A percentile compares a stretch with the other conserved stretches of the same genome.
Conservation (phyloP, 2,888 invertebrate genomes). For the Cataglyphis livida region DNA sequence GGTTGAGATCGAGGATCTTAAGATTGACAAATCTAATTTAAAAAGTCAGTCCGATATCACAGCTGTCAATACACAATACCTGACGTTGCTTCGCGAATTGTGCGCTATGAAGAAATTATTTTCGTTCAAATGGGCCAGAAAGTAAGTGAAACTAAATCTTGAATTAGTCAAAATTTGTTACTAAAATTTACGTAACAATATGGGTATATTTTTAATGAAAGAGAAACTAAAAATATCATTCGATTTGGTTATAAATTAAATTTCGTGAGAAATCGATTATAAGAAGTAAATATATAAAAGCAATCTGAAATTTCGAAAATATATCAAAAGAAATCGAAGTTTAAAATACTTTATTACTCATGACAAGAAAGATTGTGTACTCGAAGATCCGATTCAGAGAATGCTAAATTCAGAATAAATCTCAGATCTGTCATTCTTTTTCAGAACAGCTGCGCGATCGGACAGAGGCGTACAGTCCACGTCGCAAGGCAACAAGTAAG, state of each 20-base stretch:
- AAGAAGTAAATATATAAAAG: background rate
- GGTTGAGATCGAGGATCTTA: background rate
- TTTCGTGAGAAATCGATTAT: background rate
- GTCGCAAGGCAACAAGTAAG: conserved; percentile 19
- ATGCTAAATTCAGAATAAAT: background rate
- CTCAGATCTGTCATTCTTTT: background rate
- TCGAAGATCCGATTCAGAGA: background rate
- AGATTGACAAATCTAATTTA: conserved; percentile 12
- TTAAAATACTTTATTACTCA: background rate
- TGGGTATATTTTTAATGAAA: background rate
- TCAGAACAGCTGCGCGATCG: conserved; percentile 22
- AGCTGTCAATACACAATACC: conserved; percentile 1
- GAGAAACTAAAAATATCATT: background rate
- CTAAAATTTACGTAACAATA: background rate
- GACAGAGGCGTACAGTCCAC: background rate
- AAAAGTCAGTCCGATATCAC: conserved; percentile 7
- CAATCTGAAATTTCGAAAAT: background rate
- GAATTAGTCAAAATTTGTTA: background rate
- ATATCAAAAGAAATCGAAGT: background rate
- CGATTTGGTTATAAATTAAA: background rate
- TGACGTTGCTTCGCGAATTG: background rate
- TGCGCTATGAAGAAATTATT: conserved; percentile 29
- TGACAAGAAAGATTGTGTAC: background rate
- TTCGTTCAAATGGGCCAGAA: background rate
- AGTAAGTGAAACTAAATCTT: conserved; percentile 16